Base-by-base conservation (phyloP, 2,888 invertebrate genomes). In the Apodemia hepburni region DNA sequence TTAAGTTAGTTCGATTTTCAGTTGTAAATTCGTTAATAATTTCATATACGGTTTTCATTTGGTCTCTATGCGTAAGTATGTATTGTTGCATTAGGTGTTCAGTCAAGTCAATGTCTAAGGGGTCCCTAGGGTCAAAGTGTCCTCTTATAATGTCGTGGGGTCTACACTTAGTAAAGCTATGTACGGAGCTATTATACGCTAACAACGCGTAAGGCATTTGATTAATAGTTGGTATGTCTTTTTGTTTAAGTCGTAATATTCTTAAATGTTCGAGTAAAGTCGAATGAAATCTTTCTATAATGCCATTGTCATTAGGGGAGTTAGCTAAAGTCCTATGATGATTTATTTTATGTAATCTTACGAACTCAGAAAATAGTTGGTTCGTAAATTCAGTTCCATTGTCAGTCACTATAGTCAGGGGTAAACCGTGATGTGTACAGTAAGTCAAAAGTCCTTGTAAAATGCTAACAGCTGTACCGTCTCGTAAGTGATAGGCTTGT, bases 111-210 rank as follows among this genome's bases (percentile, higher is more conserved):
- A 29, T 29, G 47, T 64, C 65, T n/a, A 59, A 58, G 12, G 64
- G 65, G 51, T 67, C 65, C 7, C 67, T 33, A 5, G 67, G 64
- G 58, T 67, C 67, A 47, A 61, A 67, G 61, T 65, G 61, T 27
- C 73, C 74, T n/a, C 63, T 68, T 15, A 73, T 67, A 2, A 75
- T 8, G 1, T 73, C 72, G 1, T 65, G 33, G 12, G 73, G 73
- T 63, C 68, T 62, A 49, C 22, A 22, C 22, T 22, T 22, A 22
- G 22, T 22, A 22, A 22, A 22, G 22, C 22, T 22, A 22, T 22
- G 71, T 18, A 18, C 22, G 0, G 67, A 66, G 61, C 64, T 69
- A 59, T 71, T 73, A 42, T 73, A 70, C 0, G 66, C 70, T 62
- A 71, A 45, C n/a, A 71, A 58, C 51, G 64, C 58, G 54, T 64